Conservation (phyloP, 1,140 invertebrate species). For the Tetramorium alpestre region DNA sequence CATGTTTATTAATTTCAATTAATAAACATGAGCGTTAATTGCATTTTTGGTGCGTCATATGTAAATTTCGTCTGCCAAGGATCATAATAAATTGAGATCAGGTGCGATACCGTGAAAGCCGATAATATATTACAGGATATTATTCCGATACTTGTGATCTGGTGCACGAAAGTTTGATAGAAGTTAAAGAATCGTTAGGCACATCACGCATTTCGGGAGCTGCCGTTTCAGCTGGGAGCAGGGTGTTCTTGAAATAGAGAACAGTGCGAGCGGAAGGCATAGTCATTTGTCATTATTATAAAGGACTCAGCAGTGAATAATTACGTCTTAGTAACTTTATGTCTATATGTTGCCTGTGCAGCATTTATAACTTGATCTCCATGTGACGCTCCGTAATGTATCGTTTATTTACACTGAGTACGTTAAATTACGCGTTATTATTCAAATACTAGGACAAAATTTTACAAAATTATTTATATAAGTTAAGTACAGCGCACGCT, state of each 20-base stretch:
- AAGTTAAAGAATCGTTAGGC: slow-evolving; percentile 80
- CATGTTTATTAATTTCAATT: slow-evolving; percentile 9
- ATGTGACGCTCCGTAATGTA: background rate
- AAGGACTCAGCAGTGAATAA: slow-evolving; percentile 81
- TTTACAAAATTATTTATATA: slow-evolving; percentile 15
- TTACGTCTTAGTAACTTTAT: slow-evolving; percentile 76
- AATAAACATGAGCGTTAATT: slow-evolving; percentile 19
- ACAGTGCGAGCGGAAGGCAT: background rate
- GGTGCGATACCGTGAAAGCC: background rate
- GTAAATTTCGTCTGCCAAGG: background rate
- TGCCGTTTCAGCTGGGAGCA: slow-evolving; percentile 23
- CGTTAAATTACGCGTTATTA: slow-evolving; percentile 21
- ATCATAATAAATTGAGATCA: slow-evolving; percentile 30
- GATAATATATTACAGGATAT: slow-evolving; percentile 29
- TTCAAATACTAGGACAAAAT: background rate
- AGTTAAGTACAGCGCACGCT: background rate
- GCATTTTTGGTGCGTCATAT: slow-evolving; percentile 1
- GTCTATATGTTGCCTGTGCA: slow-evolving; percentile 14
- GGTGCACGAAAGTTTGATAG: slow-evolving; percentile 61
- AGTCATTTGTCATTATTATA: slow-evolving; percentile 82
- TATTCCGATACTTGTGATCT: slow-evolving; percentile 57
- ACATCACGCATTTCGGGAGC: background rate
- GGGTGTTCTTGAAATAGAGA: slow-evolving; percentile 20
- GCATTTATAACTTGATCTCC: slow-evolving; percentile 33
- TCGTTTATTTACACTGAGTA: background rate